Conservation (phyloP, 1,140 invertebrate species). For the Amphibalanus amphitrite region DNA sequence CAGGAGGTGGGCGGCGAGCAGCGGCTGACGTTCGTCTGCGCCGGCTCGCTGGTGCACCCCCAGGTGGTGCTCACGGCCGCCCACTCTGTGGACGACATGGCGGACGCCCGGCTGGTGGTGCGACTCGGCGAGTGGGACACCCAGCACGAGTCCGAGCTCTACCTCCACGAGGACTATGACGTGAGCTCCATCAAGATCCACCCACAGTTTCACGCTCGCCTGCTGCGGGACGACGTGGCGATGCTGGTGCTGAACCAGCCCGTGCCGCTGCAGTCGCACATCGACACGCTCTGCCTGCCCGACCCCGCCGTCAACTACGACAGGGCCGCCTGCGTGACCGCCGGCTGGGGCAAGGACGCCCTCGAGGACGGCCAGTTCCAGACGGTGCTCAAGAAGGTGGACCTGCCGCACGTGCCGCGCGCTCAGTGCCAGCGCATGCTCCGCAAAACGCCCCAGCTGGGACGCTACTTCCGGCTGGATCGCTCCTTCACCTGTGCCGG, state of each 20-base stretch:
- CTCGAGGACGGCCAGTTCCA: slow-evolving; percentile 21
- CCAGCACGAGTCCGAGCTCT: slow-evolving; percentile 10
- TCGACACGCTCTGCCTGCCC: slow-evolving; percentile 48
- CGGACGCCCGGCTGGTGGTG: slow-evolving; percentile 10
- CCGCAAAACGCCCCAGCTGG: not conserved
- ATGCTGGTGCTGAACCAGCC: slow-evolving; percentile 44
- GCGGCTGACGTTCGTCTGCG: slow-evolving; percentile 30
- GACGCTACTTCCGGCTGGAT: not conserved
- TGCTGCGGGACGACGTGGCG: slow-evolving; percentile 58
- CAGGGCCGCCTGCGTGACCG: slow-evolving; percentile 27
- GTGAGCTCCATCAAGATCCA: slow-evolving; percentile 40
- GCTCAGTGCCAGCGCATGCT: not conserved
- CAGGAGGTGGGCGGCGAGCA: slow-evolving; percentile 31
- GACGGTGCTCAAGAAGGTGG: not conserved
- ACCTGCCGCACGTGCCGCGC: not conserved
- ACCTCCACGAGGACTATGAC: slow-evolving; percentile 18
- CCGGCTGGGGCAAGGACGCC: slow-evolving; percentile 30
- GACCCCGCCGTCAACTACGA: slow-evolving; percentile 32
- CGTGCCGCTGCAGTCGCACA: slow-evolving; percentile 57
- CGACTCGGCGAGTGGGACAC: slow-evolving; percentile 16
- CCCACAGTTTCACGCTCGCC: slow-evolving; percentile 38
- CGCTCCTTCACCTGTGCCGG: not conserved
- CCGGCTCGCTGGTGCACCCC: slow-evolving; percentile 52
- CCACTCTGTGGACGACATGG: slow-evolving; percentile 35
- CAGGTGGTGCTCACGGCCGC: slow-evolving; percentile 49